Base-by-base conservation (phyloP, 2,797 vertebrate genomes). In the Epinephelus malabaricus region DNA sequence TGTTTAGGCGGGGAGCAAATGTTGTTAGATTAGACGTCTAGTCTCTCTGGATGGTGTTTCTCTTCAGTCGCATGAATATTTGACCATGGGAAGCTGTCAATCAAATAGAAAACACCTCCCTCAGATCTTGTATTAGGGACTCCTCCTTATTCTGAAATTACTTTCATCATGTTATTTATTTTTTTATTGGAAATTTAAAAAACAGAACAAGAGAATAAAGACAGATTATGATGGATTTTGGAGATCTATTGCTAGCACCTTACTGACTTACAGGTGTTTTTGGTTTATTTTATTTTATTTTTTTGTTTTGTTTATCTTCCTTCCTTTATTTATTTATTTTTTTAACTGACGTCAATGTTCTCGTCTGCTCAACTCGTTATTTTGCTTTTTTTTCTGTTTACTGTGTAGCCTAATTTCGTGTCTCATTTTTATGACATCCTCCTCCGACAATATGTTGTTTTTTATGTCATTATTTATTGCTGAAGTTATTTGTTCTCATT, bases 51-150 rank as follows among this genome's bases (percentile, higher is more conserved):
- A 94, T 94, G 95, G 94, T 96, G 92, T 96, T 97, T 96, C 94
- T 96, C 77, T 85, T 79, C 94, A 96, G 95, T 95, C 95, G 95
- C 96, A 97, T 97, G 96, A 96, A 94, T 96, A 96, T 96, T 96
- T 96, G 95, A 97, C 93, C 94, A 92, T 91, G 90, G 92, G 94
- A 95, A 96, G 94, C 92, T 92, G 92, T 95, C 94, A 93, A 40
- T 95, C 88, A 87, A 93, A 92, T 90, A 93, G 90, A 90, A 94
- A 86, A 92, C 92, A 47, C 79, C 88, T 92, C 92, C 95, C 95
- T 93, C 92, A 88, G 92, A 91, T 78, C 63, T 92, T 91, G 76
- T 89, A 77, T 84, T 86, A 94, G 94, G 95, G 91, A 85, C 66
- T 78, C 90, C 94, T 95, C 93, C 89, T 95, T 94, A 81, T 94